phyloP scores from a whole-genome alignment of 1,140 invertebrate genomes.

The Lepidurus packardi region DNA sequence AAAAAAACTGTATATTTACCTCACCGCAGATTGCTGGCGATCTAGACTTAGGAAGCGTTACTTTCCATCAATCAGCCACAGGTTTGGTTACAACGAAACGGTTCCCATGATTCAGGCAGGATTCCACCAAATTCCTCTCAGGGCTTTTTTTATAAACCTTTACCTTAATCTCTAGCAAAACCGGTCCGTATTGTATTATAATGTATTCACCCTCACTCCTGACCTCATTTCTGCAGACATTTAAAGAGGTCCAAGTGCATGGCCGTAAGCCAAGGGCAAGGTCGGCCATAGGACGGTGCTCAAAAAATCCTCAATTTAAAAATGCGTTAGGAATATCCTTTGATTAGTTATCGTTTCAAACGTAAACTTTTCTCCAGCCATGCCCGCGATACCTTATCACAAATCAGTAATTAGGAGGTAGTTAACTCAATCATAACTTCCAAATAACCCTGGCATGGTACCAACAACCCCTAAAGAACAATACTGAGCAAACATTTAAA shows the following conservation, averaged over 20 bases:
- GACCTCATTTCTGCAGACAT: background rate
- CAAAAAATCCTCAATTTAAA: background rate
- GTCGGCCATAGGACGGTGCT: background rate
- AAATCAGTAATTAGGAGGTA: no score
- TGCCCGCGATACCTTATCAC: no score
- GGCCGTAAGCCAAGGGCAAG: slow-evolving; percentile 20
- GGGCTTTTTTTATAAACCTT: no score
- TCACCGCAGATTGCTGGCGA: no score
- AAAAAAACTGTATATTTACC: no score
- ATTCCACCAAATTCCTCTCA: background rate
- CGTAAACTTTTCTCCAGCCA: no score
- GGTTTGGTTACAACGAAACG: background rate
- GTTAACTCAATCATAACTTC: no score
- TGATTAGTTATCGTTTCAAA: background rate
- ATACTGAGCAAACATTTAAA: no score
- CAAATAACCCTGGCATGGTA: no score
- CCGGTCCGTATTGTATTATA: no score
- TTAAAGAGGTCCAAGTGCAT: slow-evolving; percentile 3
- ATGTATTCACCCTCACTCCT: background rate
- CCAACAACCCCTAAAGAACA: no score
- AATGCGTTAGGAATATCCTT: background rate
- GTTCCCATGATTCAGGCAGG: background rate
- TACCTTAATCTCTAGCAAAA: no score
- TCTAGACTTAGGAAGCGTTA: background rate
- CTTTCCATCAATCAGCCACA: background rate